Base-by-base conservation (phyloP, 2,797 vertebrate genomes). In the Megaceryle alcyon region DNA sequence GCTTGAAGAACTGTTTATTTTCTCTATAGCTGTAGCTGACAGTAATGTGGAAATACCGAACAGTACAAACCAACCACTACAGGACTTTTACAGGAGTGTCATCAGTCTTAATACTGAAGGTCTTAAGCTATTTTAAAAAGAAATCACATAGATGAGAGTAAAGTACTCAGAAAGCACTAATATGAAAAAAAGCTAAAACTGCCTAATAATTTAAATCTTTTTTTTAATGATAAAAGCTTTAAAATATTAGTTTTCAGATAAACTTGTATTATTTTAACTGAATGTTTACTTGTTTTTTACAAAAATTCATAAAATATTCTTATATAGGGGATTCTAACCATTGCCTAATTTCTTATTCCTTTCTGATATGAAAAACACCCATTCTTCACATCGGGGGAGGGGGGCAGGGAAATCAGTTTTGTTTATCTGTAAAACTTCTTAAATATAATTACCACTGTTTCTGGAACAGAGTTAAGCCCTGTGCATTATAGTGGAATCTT, bases 31-130 rank as follows among this genome's bases (percentile, higher is more conserved):
- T n/a, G 4, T n/a, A 80, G 10, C 7, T 82, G 13, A 56, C 29
- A 46, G 7, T 48, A 82, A 85, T 3, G 2, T 49, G 9, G 4
- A 25, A 78, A 80, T 78, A 83, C 1, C 0, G 70, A 83, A 59
- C 17, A 1, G 4, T 13, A 22, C 13, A 59, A 59, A 69, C 35
- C 4, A 73, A 41, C 6, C 1, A 48, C 15, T 3, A 9, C 3
- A 71, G 53, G 8, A 53, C 44, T 84, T 94, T 95, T 88, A n/a
- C 14, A 49, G 8, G 5, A 64, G 2, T 71, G 15, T 48, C 17
- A 71, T 64, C 15, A 76, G 12, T 9, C 12, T 13, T 59, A 65
- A 35, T 59, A 53, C 12, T 41, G 9, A 85, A 25, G 23, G 7
- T 49, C 14, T 70, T 39, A 31, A 43, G 2, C 2, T 61, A 14